These are phyloP conservation scores for Cuniculus paca DNA, from an alignment of 2,797 vertebrate species.

Conservation along the genomic window DNA sequence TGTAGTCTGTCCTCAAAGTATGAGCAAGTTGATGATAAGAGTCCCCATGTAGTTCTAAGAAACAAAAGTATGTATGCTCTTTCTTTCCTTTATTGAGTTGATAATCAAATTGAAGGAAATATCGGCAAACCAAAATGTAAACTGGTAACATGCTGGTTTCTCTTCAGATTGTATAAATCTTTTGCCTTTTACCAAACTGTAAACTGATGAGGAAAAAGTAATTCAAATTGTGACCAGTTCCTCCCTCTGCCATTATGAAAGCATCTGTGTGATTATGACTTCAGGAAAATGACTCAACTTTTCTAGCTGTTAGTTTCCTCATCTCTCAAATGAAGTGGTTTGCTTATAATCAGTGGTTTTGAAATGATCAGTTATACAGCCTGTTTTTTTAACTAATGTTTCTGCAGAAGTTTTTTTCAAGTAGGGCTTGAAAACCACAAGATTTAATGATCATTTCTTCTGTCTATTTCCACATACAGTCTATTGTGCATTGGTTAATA, in stretches of 20 bases:
- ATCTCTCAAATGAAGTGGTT: neutral
- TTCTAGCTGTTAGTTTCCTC: conserved; percentile 42
- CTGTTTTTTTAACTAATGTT: neutral
- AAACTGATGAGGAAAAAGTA: conserved; percentile 6
- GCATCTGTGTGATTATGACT: neutral
- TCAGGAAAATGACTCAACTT: conserved; percentile 45
- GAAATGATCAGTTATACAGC: neutral
- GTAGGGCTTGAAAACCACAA: neutral
- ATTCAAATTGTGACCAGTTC: neutral
- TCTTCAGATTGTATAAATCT: neutral
- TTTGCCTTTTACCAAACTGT: neutral
- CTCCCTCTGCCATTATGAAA: neutral
- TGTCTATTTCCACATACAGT: neutral
- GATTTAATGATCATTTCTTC: neutral
- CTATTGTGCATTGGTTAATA: neutral
- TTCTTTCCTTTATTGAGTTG: conserved; percentile 10
- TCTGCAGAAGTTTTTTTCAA: neutral
- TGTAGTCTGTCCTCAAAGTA: neutral
- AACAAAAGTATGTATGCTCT: neutral
- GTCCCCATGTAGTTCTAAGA: neutral
- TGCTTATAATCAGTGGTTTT: neutral
- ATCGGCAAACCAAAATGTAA: neutral
- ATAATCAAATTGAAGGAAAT: neutral
- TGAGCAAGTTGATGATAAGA: neutral
- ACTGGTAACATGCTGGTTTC: neutral